Evolutionary conservation across 2,797 vertebrate genomes (phyloP).

Genomic region (Rhabdophis nuchalis): DNA sequence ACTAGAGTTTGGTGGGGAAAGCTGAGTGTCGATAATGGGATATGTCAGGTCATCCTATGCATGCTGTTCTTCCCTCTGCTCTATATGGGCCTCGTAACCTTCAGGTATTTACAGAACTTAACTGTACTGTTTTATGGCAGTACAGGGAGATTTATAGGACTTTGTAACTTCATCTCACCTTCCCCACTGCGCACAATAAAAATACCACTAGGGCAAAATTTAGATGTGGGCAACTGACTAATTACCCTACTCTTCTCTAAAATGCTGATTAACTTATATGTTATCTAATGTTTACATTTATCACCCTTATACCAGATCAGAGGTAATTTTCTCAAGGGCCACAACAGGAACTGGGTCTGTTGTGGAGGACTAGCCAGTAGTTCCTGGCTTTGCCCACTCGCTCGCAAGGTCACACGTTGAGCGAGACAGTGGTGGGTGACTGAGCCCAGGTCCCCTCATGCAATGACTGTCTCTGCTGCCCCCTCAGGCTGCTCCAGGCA

Average conservation of each 20-base stretch:
- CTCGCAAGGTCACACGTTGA: background rate
- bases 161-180: background rate
- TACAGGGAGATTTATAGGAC: background rate
- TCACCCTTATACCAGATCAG: background rate
- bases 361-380: background rate
- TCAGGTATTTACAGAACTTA: conserved; percentile 65
- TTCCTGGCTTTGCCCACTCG: background rate
- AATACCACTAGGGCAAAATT: background rate
- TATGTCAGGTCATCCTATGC: conserved; percentile 82
- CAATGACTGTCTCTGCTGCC: background rate
- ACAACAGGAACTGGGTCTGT: background rate
- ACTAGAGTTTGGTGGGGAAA: conserved; percentile 96
- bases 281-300: background rate
- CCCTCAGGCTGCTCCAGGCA: background rate
- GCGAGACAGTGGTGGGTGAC: background rate
- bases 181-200: background rate
- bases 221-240: background rate
- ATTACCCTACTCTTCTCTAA: background rate
- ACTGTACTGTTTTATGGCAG: background rate
- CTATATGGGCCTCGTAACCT: conserved; percentile 76
- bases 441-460: background rate
- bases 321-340: background rate
- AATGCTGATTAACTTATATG: background rate
- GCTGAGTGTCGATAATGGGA: conserved; percentile 80
- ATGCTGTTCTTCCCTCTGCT: conserved; percentile 86